Evolutionary conservation across 2,888 invertebrate species (phyloP), one percentile per base, ranked within the genome.

Genomic region (Drosophila glabriapex): DNA sequence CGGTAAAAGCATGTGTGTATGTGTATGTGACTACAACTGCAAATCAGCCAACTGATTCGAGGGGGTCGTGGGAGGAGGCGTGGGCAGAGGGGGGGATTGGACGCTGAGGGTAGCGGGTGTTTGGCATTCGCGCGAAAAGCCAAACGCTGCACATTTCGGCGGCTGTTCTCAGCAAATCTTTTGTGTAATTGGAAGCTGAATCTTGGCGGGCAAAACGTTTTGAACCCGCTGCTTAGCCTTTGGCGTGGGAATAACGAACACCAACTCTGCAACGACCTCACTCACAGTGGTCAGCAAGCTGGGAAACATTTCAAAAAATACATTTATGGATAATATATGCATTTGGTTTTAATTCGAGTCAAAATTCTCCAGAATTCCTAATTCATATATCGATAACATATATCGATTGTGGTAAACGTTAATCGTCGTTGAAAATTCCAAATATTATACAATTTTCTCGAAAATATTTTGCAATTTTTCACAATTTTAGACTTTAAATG

Each of bases 161-260:
- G 78, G 62, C 80, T 80, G 76, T 82, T 85, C 88, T 89, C 89
- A 85, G 90, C 90, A 84, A 84, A 89, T 76, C 69, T 71, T 83
- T 80, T 83, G 84, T 84, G 90, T 87, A 85, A 89, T 89, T 84
- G 78, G 85, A 85, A 87, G 85, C 90, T 72, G 74, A 69, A 68
- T 67, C 76, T 71, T 68, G 83, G 89, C 78, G 69, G 69, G 71
- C 85, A 85, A 85, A 89, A 89, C 89, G 85, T 75, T 85, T 89
- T 85, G 86, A 85, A 83, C 85, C 84, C 89, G 79, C 86, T 75
- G 63, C 68, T 79, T 82, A 82, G 77, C 88, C 77, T 82, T 78
- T 80, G 85, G 85, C 85, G 85, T 85, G 85, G 85, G 85, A 85
- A 85, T 76, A 73, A 46, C 82, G 73, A 67, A 58, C 72, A 49